Evolutionary conservation across 2,113 vertebrate genomes (phyloP).

Genomic region (Galbula dea): DNA sequence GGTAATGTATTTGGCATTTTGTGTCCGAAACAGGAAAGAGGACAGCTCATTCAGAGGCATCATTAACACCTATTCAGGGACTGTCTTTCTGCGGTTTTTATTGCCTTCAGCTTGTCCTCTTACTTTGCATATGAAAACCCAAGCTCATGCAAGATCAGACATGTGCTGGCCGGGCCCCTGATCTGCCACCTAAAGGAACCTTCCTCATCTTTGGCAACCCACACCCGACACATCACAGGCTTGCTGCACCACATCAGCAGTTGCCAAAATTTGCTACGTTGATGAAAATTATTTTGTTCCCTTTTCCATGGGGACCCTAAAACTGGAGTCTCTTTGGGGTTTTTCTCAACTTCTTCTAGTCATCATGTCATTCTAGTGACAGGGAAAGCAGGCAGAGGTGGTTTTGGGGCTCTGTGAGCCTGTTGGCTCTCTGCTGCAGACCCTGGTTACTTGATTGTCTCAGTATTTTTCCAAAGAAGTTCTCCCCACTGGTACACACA

Average conservation of each 20-base stretch:
- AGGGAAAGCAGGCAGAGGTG: not conserved
- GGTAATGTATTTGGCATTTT: not conserved
- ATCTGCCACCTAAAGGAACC: not conserved
- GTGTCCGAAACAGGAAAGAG: not conserved
- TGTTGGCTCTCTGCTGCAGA: not conserved
- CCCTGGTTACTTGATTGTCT: not conserved
- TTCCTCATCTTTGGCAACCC: not conserved
- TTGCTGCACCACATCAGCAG: not conserved
- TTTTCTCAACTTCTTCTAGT: not conserved
- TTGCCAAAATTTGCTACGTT: not conserved
- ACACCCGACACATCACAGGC: fast-evolving
- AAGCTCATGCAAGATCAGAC: not conserved
- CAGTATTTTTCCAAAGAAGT: not conserved
- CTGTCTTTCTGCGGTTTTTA: not conserved
- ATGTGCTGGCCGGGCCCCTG: not conserved
- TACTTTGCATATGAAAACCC: not conserved
- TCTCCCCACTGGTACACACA: fast-evolving
- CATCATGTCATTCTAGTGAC: fast-evolving
- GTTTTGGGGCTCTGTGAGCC: not conserved
- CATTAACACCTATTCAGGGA: not conserved
- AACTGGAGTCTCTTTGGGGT: not conserved
- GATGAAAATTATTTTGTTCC: not conserved
- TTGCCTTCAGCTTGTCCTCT: not conserved
- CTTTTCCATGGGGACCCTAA: not conserved
- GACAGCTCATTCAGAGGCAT: not conserved